These are phyloP conservation scores for Melieria omissa DNA, from an alignment of 2,888 invertebrate genomes.

Conservation along the genomic window DNA sequence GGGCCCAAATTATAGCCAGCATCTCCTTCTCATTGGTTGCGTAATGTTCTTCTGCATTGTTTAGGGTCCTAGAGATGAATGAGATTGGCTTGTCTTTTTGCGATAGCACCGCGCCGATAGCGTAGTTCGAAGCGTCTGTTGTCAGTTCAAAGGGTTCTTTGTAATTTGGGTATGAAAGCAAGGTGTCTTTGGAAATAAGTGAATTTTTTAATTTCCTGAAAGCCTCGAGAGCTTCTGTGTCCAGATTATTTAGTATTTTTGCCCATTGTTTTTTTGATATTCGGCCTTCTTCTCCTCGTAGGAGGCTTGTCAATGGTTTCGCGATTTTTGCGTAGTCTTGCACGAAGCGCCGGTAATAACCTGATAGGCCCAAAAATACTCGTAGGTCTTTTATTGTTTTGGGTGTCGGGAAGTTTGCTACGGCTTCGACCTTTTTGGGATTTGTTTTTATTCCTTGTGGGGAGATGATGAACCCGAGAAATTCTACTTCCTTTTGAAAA, in stretches of 20 bases:
- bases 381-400: too few species aligned
- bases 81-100: background rate
- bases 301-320: constrained; percentile 9
- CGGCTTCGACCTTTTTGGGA: too few species aligned
- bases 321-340: constrained; percentile 8
- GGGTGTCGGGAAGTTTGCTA: too few species aligned
- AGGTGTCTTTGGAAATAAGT: background rate
- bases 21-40: constrained; percentile 10
- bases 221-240: background rate
- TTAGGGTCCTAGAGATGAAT: background rate
- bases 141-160: background rate
- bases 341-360: constrained; percentile 22
- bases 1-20: constrained; percentile 1
- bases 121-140: background rate
- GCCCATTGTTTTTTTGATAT: constrained; percentile 32
- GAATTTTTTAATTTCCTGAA: background rate
- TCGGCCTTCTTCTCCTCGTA: constrained; percentile 35
- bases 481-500: too few species aligned
- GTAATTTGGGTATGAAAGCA: background rate
- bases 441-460: too few species aligned
- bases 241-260: constrained; percentile 17
- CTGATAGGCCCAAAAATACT: constrained; percentile 35
- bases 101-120: too few species aligned
- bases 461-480: too few species aligned
- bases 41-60: background rate